Base-by-base conservation (phyloP, 2,113 vertebrate species). In the Cercocebus atys region DNA sequence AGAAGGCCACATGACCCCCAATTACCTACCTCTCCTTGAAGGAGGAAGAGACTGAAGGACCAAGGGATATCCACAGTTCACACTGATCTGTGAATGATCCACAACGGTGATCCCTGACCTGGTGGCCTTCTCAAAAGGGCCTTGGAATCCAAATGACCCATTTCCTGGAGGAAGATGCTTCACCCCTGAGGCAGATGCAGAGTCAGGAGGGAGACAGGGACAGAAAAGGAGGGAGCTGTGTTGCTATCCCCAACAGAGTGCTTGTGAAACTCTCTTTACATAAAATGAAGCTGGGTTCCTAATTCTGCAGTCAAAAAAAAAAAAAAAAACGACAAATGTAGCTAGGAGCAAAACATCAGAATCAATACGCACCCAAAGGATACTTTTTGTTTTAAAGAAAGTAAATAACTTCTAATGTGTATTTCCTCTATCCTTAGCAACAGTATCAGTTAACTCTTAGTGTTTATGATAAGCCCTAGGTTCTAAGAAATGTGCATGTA, bases 151-250 rank as follows among this genome's bases (percentile, higher is more conserved):
- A 57, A 32, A 88, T 25, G 32, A 87, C 47, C 68, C 86, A 88
- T 68, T 38, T 73, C 68, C 79, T 35, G 2, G 68, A 64, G 92
- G 8, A 92, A 16, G n/a, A 45, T 2, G 32, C 30, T 68, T 75
- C 25, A 3, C 22, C 0, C n/a, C n/a, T 0, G 11, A 66, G 35
- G 38, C 78, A 88, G 72, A 12, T 22, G 2, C 3, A 12, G 2
- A 3, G 40, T 43, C 3, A 38, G 32, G 11, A 20, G 8, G 1
- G 20, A 40, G n/a, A 66, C 13, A 50, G 8, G 23, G 38, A n/a
- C 6, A 8, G 25, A 22, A 3, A 59, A 9, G 30, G 22, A 50
- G 38, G 9, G 1, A 59, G 14, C 16, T 2, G 22, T 27, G 7
- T 35, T 55, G 59, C 38, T 16, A 17, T n/a, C 55, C 55, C 20